phyloP scores from a whole-genome alignment of 2,797 vertebrate species.

The Falco concolor region DNA sequence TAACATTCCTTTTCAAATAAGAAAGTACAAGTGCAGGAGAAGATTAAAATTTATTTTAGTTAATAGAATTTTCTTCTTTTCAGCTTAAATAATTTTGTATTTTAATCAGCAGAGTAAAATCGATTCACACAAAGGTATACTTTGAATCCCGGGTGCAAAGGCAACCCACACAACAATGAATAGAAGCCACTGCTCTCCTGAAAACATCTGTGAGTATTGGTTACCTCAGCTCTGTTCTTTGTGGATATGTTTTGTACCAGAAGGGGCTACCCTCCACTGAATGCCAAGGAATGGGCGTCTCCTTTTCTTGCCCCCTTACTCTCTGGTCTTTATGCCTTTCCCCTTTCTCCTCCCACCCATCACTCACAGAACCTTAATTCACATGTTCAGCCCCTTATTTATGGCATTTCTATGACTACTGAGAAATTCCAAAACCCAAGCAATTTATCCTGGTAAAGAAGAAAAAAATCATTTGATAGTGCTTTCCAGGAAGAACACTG shows the following conservation, averaged over 20 bases:
- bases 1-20: neutral
- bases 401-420: neutral
- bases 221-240: neutral
- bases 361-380: neutral
- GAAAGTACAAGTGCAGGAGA: neutral
- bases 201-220: neutral
- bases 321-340: neutral
- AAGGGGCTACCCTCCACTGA: neutral
- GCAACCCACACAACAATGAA: neutral
- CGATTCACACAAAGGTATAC: neutral
- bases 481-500: neutral
- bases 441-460: neutral
- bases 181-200: neutral
- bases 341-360: neutral
- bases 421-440: neutral
- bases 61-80: conserved; percentile 40
- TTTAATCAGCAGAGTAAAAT: neutral
- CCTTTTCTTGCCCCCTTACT: neutral
- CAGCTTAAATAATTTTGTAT: neutral
- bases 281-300: neutral
- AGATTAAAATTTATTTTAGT: conserved; percentile 1
- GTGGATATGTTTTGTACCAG: neutral
- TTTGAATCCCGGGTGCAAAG: neutral
- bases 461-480: neutral
- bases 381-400: neutral